Evolutionary conservation across 2,797 vertebrate species (phyloP).

Genomic region (Uromys caudimaculatus): DNA sequence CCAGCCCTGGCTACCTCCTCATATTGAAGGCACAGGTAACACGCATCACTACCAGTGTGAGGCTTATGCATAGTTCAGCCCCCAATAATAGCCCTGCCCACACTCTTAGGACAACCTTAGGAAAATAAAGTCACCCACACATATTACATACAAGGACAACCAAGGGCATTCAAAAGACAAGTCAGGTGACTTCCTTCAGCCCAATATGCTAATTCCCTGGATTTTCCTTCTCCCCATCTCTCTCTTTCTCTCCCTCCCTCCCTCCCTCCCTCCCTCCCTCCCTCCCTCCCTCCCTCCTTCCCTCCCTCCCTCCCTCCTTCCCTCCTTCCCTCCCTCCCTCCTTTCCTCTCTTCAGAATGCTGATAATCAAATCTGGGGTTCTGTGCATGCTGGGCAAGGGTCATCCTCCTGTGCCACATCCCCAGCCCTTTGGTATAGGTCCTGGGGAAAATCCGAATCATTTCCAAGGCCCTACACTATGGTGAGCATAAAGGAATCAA

Average conservation of each 20-base stretch:
- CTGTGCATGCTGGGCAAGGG: neutral
- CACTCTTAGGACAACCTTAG: neutral
- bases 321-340: neutral
- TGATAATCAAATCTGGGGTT: neutral
- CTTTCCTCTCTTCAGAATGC: neutral
- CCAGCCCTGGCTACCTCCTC: neutral
- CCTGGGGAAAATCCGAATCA: neutral
- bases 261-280: rapidly evolving
- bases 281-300: rapidly evolving
- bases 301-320: neutral
- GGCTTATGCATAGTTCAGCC: neutral
- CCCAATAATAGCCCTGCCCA: neutral
- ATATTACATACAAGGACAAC: neutral
- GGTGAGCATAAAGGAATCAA: neutral
- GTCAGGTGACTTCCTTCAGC: neutral
- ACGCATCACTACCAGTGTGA: neutral
- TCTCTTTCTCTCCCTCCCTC: neutral
- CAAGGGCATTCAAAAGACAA: neutral
- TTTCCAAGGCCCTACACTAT: neutral
- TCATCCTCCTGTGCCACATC: neutral
- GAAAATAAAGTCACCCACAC: conserved; percentile 19
- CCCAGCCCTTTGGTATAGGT: neutral
- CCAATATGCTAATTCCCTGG: neutral
- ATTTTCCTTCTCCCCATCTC: neutral
- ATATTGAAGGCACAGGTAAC: neutral